Evolutionary conservation across 2,113 vertebrate species (phyloP), one percentile per base, ranked within the genome.

Genomic region (Scytalopus superciliaris): DNA sequence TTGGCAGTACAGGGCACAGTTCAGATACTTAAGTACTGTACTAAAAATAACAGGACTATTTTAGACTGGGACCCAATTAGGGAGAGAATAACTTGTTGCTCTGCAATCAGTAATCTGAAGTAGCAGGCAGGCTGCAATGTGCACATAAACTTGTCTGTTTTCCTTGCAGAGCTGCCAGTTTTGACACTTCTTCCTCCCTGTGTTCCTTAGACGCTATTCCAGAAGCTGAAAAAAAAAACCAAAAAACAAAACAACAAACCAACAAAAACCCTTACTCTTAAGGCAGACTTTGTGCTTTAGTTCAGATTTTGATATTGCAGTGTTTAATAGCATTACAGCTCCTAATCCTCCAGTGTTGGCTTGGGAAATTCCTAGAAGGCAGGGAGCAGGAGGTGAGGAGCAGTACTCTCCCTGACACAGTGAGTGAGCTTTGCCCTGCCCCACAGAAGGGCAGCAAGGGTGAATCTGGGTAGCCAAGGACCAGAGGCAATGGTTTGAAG

Each of bases 21-120:
- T 97, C 94, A 96, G 93, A 97, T 96, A 94, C 94, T 96, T 94
- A 97, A 98, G 83, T 90, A 89, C 94, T 94, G 70, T 86, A 59
- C 97, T 98, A 98, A 97, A 98, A 98, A 98, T 98, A 98, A 95
- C 91, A 8, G 37, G 52, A 70, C 97, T 98, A 97, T 97, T 98
- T 95, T 93, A 47, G 94, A 87, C 93, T 73, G 70, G 94, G 77
- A 94, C 94, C 97, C 94, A 80, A 92, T 94, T 98, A 97, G 86
- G 93, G 88, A 95, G 89, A 89, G 91, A 76, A 93, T 96, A 93
- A 96, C 94, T 92, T 97, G 81, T 95, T 96, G 94, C 95, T 96
- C 68, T 91, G 73, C 90, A 85, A 33, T 90, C 87, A 79, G 93
- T 95, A 92, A 94, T 93, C 87, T 95, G 67, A 94, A 91, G 92